phyloP scores from a whole-genome alignment of 1,140 invertebrate species.

The Chironomus tepperi region DNA sequence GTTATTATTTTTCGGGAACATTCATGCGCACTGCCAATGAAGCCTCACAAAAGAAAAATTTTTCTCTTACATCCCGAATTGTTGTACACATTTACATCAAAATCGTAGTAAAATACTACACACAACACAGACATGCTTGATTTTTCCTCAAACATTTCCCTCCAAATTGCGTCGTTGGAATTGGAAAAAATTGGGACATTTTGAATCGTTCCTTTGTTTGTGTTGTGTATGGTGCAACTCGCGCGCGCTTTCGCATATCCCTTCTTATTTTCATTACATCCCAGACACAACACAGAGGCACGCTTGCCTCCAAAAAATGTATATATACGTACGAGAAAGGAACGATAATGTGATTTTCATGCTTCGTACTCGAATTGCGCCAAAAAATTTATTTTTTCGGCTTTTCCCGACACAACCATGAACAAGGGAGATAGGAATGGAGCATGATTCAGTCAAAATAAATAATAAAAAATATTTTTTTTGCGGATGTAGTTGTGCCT shows the following conservation, averaged over 20 bases:
- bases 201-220: neutral
- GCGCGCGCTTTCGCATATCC: neutral
- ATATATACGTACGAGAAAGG: neutral
- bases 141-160: neutral
- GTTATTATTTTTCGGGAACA: neutral
- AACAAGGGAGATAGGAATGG: neutral
- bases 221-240: neutral
- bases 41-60: neutral
- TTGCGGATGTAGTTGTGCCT: neutral
- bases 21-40: neutral
- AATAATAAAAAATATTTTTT: neutral
- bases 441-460: conserved; percentile 7
- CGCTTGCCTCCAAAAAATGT: neutral
- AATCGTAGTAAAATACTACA: neutral
- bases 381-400: conserved; percentile 1
- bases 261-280: neutral
- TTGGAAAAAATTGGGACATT: neutral
- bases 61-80: neutral
- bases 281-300: neutral
- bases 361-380: conserved; percentile 13
- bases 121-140: neutral
- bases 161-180: neutral
- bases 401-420: neutral
- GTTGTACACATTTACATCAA: neutral
- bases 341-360: neutral